phyloP scores from a whole-genome alignment of 2,888 invertebrate genomes.

The Dryobotodes eremita region DNA sequence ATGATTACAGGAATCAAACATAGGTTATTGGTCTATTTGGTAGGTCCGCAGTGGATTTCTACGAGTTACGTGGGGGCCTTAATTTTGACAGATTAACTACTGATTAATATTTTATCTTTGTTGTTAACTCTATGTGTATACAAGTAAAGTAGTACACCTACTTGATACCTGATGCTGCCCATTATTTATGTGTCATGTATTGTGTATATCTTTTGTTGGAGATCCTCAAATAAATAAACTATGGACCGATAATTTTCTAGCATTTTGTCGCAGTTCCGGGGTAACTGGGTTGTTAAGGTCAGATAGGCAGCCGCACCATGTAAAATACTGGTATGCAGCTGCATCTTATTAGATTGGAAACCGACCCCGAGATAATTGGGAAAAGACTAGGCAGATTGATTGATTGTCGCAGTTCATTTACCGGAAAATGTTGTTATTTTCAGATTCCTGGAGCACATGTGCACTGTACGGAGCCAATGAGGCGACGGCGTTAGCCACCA shows the following conservation, averaged over 20 bases:
- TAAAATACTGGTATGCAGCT: not conserved
- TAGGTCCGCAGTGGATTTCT: not conserved
- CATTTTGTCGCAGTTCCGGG: not conserved
- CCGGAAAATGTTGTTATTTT: slow-evolving; percentile 26
- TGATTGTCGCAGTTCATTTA: slow-evolving; percentile 7
- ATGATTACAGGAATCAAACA: not conserved
- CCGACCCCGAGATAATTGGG: not conserved
- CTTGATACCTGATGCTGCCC: not conserved
- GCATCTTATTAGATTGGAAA: not conserved
- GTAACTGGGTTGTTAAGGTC: not conserved
- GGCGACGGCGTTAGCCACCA: slow-evolving; percentile 84
- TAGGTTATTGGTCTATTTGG: not conserved
- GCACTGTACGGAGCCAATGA: slow-evolving; percentile 78
- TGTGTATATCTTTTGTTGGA: not conserved
- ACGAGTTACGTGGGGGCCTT: not conserved
- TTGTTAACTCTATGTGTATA: not conserved
- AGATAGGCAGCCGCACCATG: not conserved
- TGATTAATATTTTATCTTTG: not conserved
- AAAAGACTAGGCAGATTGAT: not conserved
- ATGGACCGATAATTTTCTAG: not conserved
- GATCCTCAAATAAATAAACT: not conserved
- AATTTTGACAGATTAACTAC: not conserved
- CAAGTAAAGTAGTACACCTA: not conserved
- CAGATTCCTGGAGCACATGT: slow-evolving; percentile 70
- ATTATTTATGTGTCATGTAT: not conserved